Evolutionary conservation across 1,140 invertebrate genomes (phyloP).

Genomic region (Diabrotica virgifera): DNA sequence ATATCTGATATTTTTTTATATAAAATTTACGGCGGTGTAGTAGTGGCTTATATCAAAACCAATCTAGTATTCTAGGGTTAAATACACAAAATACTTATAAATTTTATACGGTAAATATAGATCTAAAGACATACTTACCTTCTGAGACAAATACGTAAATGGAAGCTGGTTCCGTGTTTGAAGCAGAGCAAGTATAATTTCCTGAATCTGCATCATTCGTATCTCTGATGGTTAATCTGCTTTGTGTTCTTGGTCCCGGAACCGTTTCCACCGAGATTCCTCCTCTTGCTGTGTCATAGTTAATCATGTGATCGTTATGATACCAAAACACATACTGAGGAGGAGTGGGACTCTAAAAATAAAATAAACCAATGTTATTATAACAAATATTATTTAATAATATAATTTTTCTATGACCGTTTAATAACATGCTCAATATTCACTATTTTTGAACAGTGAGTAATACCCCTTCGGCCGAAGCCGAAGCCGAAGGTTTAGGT

Average conservation of each 20-base stretch:
- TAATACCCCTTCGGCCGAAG: too few relatives aligned
- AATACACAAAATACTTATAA: too few relatives aligned
- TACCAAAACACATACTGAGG: slow-evolving; percentile 91
- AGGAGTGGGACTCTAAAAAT: slow-evolving; percentile 77
- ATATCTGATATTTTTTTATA: too few relatives aligned
- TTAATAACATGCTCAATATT: too few relatives aligned
- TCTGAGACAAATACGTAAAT: slow-evolving; percentile 88
- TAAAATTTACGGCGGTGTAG: too few relatives aligned
- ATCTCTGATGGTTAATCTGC: slow-evolving; percentile 75
- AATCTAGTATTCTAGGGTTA: too few relatives aligned
- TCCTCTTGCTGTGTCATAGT: slow-evolving; percentile 81
- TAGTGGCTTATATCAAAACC: too few relatives aligned
- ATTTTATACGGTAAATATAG: not conserved
- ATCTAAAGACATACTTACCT: slow-evolving; percentile 56
- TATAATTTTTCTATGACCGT: too few relatives aligned
- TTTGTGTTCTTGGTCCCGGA: slow-evolving; percentile 77
- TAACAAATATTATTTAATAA: too few relatives aligned
- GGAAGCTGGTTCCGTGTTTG: slow-evolving; percentile 83
- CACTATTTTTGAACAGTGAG: too few relatives aligned
- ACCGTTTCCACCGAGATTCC: slow-evolving; percentile 84
- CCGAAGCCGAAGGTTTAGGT: too few relatives aligned
- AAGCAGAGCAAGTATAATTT: slow-evolving; percentile 87
- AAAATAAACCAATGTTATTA: not conserved
- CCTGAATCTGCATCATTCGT: slow-evolving; percentile 83
- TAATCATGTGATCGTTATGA: slow-evolving; percentile 89